Percentiles rank a stretch among this genome's conserved stretches.
phyloP scores from a whole-genome alignment of 2,113 vertebrate genomes.

The Ageneiosus marmoratus region DNA sequence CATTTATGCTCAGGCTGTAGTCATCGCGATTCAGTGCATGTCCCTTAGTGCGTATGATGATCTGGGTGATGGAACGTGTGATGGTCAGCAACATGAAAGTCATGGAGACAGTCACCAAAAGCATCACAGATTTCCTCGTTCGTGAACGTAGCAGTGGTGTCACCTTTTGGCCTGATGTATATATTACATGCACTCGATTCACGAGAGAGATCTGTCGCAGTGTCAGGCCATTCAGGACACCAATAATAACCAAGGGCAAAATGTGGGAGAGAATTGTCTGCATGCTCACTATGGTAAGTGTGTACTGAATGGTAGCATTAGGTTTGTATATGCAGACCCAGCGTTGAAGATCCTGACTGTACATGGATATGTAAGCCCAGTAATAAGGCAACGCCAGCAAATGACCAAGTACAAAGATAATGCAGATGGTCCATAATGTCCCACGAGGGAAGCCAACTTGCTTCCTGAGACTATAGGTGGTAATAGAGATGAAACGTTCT shows the following conservation, averaged over 20 bases:
- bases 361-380: constrained; percentile 65
- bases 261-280: constrained; percentile 63
- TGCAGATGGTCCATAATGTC: constrained; percentile 53
- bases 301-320: constrained; percentile 46
- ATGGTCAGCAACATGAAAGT: constrained; percentile 63
- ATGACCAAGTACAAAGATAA: constrained; percentile 56
- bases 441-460: constrained; percentile 57
- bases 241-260: constrained; percentile 65
- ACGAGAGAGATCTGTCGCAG: constrained; percentile 59
- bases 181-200: constrained; percentile 57
- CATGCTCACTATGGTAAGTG: constrained; percentile 65
- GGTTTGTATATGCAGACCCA: constrained; percentile 61
- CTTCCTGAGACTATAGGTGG: constrained; percentile 56
- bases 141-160: constrained; percentile 54
- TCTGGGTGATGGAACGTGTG: constrained; percentile 64
- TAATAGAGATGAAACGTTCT: constrained; percentile 66
- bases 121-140: constrained; percentile 65
- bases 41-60: constrained; percentile 61
- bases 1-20: constrained; percentile 63
- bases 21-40: constrained; percentile 59
- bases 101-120: constrained; percentile 66
- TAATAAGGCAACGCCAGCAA: constrained; percentile 63
- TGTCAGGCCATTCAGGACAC: constrained; percentile 65
- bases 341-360: constrained; percentile 47
- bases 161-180: constrained; percentile 31